These are phyloP conservation scores for Alca torda DNA, from an alignment of 2,797 vertebrate species.

Conservation along the genomic window DNA sequence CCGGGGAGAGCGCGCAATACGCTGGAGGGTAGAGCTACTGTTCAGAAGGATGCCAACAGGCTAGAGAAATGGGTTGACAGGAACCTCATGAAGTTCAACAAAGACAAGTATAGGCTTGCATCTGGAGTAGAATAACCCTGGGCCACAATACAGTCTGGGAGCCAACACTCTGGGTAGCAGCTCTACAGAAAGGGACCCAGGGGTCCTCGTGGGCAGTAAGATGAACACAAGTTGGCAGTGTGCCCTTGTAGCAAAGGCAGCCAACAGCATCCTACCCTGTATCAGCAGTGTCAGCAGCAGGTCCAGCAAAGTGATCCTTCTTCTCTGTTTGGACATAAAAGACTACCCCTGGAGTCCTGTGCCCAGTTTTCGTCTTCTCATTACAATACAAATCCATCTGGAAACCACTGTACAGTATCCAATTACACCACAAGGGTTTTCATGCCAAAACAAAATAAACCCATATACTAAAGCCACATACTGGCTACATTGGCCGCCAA, in stretches of 20 bases:
- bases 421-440: not conserved
- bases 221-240: rapidly evolving
- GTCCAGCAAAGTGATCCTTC: not conserved
- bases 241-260: not conserved
- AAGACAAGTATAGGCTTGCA: not conserved
- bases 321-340: not conserved
- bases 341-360: not conserved
- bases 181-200: not conserved
- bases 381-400: not conserved
- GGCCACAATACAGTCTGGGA: not conserved
- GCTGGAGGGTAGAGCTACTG: not conserved
- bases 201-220: not conserved
- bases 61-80: not conserved
- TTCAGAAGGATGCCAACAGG: not conserved
- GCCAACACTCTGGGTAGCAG: not conserved
- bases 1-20: rapidly evolving
- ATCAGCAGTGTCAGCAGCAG: not conserved
- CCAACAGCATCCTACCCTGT: not conserved
- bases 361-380: not conserved
- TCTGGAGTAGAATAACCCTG: not conserved
- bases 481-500: not conserved
- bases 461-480: not conserved
- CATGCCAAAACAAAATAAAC: not conserved
- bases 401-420: not conserved
- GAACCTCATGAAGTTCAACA: not conserved